Conservation (phyloP, 1,140 invertebrate species). For the Bicyclus anynana region DNA sequence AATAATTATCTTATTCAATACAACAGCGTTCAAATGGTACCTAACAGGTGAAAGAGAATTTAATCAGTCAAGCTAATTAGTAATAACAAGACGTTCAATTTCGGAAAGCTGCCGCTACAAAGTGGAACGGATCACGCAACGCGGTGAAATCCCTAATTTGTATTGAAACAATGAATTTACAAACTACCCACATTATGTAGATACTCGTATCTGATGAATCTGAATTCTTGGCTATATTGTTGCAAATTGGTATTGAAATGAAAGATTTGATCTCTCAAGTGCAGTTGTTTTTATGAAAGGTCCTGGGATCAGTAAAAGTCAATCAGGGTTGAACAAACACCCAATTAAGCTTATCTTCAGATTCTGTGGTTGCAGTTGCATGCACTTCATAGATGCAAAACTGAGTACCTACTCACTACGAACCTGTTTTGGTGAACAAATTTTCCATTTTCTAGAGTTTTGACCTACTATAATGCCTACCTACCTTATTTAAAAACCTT, state of each 20-base stretch:
- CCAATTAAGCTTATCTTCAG: too few relatives aligned
- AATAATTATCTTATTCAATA: slow-evolving; percentile 13
- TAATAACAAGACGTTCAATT: slow-evolving; percentile 35
- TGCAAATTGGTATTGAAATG: neutral
- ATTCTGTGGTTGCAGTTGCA: too few relatives aligned
- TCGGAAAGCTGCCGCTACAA: slow-evolving; percentile 41
- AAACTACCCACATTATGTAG: neutral
- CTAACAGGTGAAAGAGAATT: slow-evolving; percentile 40
- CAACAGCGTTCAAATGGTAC: slow-evolving; percentile 19
- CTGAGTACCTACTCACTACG: too few relatives aligned
- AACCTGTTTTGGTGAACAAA: too few relatives aligned
- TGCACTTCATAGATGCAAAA: too few relatives aligned
- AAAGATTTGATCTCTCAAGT: too few relatives aligned
- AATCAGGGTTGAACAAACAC: too few relatives aligned
- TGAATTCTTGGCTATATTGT: neutral
- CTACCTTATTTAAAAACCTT: too few relatives aligned
- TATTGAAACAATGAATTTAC: slow-evolving; percentile 8
- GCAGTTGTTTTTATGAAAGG: too few relatives aligned
- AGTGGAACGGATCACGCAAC: slow-evolving; percentile 39
- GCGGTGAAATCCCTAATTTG: slow-evolving; percentile 20
- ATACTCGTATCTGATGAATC: neutral
- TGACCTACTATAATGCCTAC: too few relatives aligned
- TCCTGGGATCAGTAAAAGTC: too few relatives aligned
- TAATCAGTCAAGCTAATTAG: slow-evolving; percentile 36
- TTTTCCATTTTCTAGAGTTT: too few relatives aligned